Percentiles rank a stretch among this genome's conserved stretches.
Conservation (phyloP, 2,113 vertebrate species). For the Caranx melampygus region DNA sequence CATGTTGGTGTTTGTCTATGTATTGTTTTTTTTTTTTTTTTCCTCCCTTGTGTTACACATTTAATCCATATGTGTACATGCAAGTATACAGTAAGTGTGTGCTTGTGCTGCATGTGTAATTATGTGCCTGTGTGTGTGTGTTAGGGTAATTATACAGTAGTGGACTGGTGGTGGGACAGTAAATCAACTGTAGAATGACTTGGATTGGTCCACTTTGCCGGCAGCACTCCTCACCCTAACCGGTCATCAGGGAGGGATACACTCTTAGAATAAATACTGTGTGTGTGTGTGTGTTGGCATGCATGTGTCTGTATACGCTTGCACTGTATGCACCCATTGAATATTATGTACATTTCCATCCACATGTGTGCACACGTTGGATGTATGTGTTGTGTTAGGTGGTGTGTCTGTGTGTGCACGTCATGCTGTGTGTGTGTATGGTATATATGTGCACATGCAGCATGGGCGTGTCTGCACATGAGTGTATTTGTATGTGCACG, state of each 20-base stretch:
- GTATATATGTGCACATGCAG: conserved; percentile 1
- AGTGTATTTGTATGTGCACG: conserved; percentile 56
- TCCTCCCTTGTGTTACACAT: conserved; percentile 21
- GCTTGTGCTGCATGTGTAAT: conserved; percentile 38
- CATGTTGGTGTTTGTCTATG: conserved; percentile 10
- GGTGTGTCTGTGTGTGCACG: neutral
- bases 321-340: conserved; percentile 1
- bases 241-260: conserved; percentile 77
- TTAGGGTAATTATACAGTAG: conserved; percentile 78
- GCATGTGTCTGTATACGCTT: conserved; percentile 31
- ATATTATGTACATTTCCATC: conserved; percentile 15
- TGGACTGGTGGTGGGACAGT: conserved; percentile 78
- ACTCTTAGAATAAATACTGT: conserved; percentile 76
- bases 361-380: conserved; percentile 1
- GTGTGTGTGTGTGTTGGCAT: conserved; percentile 31
- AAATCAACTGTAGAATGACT: conserved; percentile 82
- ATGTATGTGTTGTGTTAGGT: neutral
- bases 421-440: neutral
- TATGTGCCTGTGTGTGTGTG: conserved; percentile 46
- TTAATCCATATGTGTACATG: conserved; percentile 46
- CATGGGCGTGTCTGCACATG: conserved; percentile 54
- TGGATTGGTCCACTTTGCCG: conserved; percentile 69
- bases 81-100: conserved; percentile 34
- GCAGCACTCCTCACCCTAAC: conserved; percentile 74
- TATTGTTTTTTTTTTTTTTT: conserved; percentile 20